A percentile compares a stretch with the other conserved stretches of the same genome.
Conservation (phyloP, 2,888 invertebrate genomes). For the Micropterix aruncella region DNA sequence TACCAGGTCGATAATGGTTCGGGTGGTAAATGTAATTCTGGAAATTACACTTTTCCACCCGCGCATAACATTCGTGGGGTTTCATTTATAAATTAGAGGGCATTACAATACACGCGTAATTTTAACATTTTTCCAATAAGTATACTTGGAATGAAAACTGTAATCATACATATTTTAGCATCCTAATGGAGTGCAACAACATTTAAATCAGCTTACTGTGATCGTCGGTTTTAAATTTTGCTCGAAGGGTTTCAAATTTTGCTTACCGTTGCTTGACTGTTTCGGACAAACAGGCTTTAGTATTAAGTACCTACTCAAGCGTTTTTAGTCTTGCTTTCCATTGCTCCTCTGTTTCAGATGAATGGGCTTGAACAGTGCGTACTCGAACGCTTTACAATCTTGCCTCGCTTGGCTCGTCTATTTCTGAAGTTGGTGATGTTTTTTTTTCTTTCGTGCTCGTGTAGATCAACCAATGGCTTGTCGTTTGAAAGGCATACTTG, state of each 20-base stretch:
- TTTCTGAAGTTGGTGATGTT: background rate
- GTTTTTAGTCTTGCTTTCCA: background rate
- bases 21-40: background rate
- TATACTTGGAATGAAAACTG: background rate
- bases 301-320: background rate
- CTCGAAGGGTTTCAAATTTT: background rate
- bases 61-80: background rate
- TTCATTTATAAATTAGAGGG: background rate
- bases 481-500: too few relatives aligned
- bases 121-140: background rate
- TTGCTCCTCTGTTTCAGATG: background rate
- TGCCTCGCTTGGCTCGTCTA: background rate
- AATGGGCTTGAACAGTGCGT: background rate
- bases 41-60: background rate
- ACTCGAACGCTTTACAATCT: background rate
- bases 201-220: background rate
- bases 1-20: too few relatives aligned
- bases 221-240: background rate
- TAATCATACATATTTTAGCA: background rate
- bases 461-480: conserved; percentile 1
- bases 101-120: background rate
- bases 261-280: background rate
- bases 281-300: background rate
- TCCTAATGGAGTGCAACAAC: background rate
- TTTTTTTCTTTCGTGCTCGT: background rate